Percentiles rank a stretch among this genome's conserved stretches.
Conservation (phyloP, 2,888 invertebrate species). For the Tipula confusa region DNA sequence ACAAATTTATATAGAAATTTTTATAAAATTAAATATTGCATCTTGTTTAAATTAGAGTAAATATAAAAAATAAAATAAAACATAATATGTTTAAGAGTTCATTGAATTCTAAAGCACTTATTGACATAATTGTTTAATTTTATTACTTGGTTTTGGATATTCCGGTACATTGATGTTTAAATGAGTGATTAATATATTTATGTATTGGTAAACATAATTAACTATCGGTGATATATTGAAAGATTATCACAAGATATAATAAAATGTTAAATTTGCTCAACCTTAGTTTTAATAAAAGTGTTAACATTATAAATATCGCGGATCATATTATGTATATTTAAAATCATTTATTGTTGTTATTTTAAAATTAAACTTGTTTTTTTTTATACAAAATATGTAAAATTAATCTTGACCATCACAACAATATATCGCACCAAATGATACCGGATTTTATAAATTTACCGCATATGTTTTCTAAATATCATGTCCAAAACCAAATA, state of each 20-base stretch:
- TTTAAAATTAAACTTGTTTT: background rate
- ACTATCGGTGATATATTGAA: too few species aligned
- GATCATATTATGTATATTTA: too few species aligned
- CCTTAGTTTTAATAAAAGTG: background rate
- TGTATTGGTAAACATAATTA: too few species aligned
- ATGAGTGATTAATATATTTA: too few species aligned
- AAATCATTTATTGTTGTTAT: background rate
- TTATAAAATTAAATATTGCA: background rate
- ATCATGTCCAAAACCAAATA: background rate
- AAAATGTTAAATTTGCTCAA: background rate
- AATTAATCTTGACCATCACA: background rate
- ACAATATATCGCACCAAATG: background rate
- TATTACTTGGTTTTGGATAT: too few species aligned
- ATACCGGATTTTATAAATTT: background rate
- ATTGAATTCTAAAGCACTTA: background rate
- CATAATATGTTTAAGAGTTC: background rate
- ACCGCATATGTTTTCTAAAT: background rate
- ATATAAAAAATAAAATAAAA: background rate
- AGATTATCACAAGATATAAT: too few species aligned
- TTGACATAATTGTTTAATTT: too few species aligned
- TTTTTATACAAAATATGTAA: background rate
- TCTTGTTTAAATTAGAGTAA: slow-evolving; percentile 20
- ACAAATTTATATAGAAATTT: background rate
- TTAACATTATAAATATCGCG: background rate
- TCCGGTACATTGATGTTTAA: too few species aligned